These are phyloP conservation scores for Epiperipatus broadwayi DNA, from an alignment of 2,888 invertebrate species.

Conservation along the genomic window DNA sequence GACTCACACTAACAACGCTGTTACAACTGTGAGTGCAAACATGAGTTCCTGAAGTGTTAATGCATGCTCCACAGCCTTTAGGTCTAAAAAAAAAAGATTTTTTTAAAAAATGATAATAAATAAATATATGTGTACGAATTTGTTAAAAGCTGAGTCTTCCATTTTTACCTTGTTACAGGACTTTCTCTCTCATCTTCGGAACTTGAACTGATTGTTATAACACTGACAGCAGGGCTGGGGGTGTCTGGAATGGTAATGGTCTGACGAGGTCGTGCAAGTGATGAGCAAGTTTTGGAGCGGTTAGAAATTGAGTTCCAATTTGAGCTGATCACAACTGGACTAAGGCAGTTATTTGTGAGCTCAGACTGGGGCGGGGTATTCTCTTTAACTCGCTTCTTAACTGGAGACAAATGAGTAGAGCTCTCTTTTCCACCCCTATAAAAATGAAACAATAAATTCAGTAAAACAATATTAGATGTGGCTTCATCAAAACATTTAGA, in stretches of 20 bases:
- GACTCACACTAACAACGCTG: conserved; percentile 18
- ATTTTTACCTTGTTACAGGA: conserved; percentile 16
- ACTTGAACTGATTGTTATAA: conserved; percentile 86
- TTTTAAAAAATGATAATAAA: conserved; percentile 14
- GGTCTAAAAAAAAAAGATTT: conserved; percentile 15
- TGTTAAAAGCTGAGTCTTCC: neutral
- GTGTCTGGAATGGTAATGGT: conserved; percentile 89
- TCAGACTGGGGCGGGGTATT: conserved; percentile 80
- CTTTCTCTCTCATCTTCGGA: conserved; percentile 53
- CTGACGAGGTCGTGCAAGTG: conserved; percentile 37
- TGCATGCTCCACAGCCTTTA: conserved; percentile 9
- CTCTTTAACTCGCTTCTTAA: conserved; percentile 90
- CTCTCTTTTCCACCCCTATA: no score
- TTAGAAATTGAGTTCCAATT: conserved; percentile 14
- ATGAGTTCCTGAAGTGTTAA: conserved; percentile 14
- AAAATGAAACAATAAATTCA: no score
- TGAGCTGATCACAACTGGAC: neutral
- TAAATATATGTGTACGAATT: no score
- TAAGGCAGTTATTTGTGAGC: no score
- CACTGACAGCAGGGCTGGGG: conserved; percentile 79
- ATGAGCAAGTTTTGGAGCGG: no score
- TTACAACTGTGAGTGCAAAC: conserved; percentile 17
- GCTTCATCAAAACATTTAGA: no score
- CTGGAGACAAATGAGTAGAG: conserved; percentile 67
- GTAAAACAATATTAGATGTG: no score